These are phyloP conservation scores for Channa maculata DNA, from an alignment of 2,113 vertebrate genomes.

Conservation along the genomic window DNA sequence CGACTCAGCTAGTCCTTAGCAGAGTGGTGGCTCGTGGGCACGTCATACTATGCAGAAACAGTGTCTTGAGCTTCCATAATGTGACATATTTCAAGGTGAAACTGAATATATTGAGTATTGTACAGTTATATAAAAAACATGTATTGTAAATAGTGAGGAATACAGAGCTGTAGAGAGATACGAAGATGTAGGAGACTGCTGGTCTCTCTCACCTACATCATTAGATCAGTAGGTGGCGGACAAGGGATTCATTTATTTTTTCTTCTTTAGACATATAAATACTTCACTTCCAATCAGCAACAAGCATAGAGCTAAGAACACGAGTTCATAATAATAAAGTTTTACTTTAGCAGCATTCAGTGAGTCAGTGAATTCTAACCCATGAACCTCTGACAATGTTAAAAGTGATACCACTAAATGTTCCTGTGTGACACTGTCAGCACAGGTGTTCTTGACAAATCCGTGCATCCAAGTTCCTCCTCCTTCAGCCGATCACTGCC, in stretches of 20 bases:
- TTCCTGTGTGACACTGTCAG: neutral
- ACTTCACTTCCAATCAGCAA: no score
- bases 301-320: no score
- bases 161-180: neutral
- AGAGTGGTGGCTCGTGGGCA: no score
- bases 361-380: no score
- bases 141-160: neutral
- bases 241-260: neutral
- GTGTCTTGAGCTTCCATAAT: no score
- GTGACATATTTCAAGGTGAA: neutral
- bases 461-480: conserved; percentile 30
- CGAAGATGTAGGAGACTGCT: neutral
- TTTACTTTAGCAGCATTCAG: no score
- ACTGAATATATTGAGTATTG: neutral
- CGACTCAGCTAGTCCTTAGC: no score
- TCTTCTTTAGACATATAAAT: no score
- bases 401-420: neutral
- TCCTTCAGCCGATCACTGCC: conserved; percentile 58
- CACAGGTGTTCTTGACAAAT: conserved; percentile 22
- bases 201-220: neutral
- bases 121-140: neutral
- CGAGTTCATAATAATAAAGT: no score
- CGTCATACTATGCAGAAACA: no score
- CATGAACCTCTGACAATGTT: neutral
- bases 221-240: neutral